Conservation (phyloP, 2,113 vertebrate genomes). For the Macaca mulatta region DNA sequence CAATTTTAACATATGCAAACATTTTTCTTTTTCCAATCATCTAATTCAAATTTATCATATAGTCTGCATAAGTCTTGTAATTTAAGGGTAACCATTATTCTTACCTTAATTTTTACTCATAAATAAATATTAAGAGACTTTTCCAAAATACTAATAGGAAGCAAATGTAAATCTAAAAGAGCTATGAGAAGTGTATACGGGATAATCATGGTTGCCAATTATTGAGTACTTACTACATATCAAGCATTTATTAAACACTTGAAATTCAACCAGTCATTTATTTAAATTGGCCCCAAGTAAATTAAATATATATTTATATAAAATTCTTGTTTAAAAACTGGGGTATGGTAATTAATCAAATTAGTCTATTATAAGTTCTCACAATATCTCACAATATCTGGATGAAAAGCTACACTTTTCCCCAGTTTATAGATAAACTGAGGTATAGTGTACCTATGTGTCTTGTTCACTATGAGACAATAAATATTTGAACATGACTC, state of each 20-base stretch:
- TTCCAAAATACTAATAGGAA: neutral
- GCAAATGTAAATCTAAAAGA: neutral
- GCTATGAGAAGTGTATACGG: accelerated
- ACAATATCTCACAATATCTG: neutral
- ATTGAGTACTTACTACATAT: neutral
- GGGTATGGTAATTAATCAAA: neutral
- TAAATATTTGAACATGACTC: neutral
- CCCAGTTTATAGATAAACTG: neutral
- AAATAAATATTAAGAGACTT: neutral
- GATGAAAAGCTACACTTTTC: neutral
- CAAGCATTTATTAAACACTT: neutral
- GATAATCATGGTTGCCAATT: neutral
- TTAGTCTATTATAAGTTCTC: neutral
- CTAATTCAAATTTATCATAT: neutral
- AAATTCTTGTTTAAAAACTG: neutral
- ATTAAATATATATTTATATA: neutral
- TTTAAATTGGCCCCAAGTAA: neutral
- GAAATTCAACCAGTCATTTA: neutral
- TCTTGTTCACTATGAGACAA: neutral
- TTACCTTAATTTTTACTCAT: neutral
- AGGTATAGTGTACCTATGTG: neutral
- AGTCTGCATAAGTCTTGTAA: neutral
- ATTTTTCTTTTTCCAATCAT: neutral
- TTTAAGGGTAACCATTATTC: neutral
- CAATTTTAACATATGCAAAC: neutral